Base-by-base conservation (phyloP, 2,888 invertebrate genomes). In the Calliopum simillimum region DNA sequence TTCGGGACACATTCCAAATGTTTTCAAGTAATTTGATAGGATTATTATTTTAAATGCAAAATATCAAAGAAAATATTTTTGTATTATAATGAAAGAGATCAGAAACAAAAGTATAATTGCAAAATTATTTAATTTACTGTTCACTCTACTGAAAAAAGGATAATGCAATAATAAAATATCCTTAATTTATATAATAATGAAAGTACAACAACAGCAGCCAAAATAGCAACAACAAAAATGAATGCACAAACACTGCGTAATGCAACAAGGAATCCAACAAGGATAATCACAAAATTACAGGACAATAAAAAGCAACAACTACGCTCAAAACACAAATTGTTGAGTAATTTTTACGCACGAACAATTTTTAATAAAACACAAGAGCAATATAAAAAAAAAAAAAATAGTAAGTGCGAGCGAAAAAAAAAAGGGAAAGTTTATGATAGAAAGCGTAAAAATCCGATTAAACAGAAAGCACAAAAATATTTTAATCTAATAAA, bases 331-430 rank as follows among this genome's bases (percentile, higher is more conserved):
- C 13, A 44, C 44, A 23, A 62, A 41, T 44, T 64, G 51, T 19
- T 44, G 64, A 64, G 64, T 51, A 51, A 64, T 55, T 73, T 76
- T 77, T 73, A 76, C 76, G 73, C 76, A 74, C 75, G 76, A 76
- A 73, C 75, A 73, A 74, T 68, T 76, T 76, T 76, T 76, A 76
- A 76, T 76, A 76, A 76, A 76, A 76, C 64, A 65, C 64, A 65
- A 65, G 19, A 53, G 53, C 64, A 16, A 43, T 33, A 44, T 51
- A n/a, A 51, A 46, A 51, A 19, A 65, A 63, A n/a, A 3, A 33
- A 33, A 61, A 25, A 11, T 5, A 56, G 59, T 25, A 25, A 25
- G 16, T 11, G n/a, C 8, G n/a, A 46, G 63, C 11, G 49, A n/a
- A 3, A 1, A n/a, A 3, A 1, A 43, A 53, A 19, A 53, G 44